Evolutionary conservation across 2,888 invertebrate genomes (phyloP).

Genomic region (Rotaria magnacalcarata): DNA sequence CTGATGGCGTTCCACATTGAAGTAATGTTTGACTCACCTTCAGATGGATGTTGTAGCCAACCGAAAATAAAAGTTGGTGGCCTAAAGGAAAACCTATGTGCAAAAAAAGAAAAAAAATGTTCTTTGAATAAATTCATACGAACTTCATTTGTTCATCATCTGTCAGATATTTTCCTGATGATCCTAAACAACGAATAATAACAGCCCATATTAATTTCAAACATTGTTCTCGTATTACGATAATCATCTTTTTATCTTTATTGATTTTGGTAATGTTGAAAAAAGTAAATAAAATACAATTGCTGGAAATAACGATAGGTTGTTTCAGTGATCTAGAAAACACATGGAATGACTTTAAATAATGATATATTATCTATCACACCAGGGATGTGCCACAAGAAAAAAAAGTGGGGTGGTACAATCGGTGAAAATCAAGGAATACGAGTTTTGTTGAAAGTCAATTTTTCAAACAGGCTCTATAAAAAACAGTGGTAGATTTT

Average conservation of each 20-base stretch:
- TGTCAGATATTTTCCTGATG: neutral
- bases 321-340: neutral
- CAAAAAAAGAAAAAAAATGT: too few species aligned
- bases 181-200: neutral
- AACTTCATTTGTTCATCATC: neutral
- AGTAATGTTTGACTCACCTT: neutral
- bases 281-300: neutral
- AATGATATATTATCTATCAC: neutral
- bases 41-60: slow-evolving; percentile 23
- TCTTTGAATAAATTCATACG: neutral
- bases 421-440: too few species aligned
- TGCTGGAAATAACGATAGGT: neutral
- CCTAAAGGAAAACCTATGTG: neutral
- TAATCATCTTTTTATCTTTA: neutral
- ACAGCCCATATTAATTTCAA: slow-evolving; percentile 6
- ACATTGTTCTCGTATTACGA: neutral
- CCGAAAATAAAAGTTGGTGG: neutral
- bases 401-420: too few species aligned
- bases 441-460: too few species aligned
- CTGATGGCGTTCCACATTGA: neutral
- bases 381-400: too few species aligned
- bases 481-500: too few species aligned
- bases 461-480: too few species aligned
- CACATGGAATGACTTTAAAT: neutral
- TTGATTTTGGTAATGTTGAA: neutral